A percentile compares a stretch with the other conserved stretches of the same genome.
These are phyloP conservation scores for Tolmerus cingulatus DNA, from an alignment of 2,888 invertebrate genomes.

Conservation along the genomic window DNA sequence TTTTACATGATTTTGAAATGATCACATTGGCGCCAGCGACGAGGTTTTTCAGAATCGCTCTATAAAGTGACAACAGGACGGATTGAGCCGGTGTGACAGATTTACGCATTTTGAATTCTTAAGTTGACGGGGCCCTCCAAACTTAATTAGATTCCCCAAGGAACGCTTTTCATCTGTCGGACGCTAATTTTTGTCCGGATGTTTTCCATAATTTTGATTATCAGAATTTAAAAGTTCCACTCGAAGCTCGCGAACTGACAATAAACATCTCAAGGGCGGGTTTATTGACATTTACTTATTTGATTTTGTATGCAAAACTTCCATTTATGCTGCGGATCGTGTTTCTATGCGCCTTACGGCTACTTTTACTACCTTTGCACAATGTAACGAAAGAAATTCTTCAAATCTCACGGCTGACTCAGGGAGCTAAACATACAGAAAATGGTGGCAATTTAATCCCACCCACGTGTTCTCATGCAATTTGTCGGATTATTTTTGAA, in stretches of 20 bases:
- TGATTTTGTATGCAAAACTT: neutral
- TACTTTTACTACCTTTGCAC: neutral
- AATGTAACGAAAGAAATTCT: neutral
- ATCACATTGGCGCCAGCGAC: neutral
- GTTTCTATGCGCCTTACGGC: neutral
- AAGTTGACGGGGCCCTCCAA: neutral
- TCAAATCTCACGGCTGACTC: neutral
- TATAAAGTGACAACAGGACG: neutral
- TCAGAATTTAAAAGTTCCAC: neutral
- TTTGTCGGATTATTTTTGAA: slow-evolving; percentile 30
- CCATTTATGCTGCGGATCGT: neutral
- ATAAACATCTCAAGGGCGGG: neutral
- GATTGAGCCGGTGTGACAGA: neutral
- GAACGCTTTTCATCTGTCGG: neutral
- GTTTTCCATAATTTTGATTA: neutral
- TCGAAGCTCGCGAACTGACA: neutral
- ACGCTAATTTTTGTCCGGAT: neutral
- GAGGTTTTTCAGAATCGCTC: neutral
- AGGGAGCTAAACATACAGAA: neutral
- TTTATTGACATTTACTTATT: neutral
- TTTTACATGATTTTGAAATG: neutral
- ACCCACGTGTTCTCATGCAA: slow-evolving; percentile 32
- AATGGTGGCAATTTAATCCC: neutral
- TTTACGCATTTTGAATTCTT: neutral
- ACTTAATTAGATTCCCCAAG: neutral